Base-by-base conservation (phyloP, 2,888 invertebrate genomes). In the Phyllotreta striolata region DNA sequence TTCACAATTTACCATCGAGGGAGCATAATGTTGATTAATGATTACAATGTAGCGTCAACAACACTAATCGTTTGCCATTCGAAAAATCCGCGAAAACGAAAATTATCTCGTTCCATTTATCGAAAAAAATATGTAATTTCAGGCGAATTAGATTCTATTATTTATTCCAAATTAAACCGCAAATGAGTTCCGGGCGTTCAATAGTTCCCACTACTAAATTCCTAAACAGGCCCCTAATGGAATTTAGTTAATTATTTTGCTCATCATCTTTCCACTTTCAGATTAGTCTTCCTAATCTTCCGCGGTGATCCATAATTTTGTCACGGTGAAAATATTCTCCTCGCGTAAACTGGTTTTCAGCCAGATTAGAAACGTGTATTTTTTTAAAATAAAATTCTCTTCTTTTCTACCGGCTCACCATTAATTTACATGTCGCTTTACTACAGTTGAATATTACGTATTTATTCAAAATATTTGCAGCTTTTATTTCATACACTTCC, bases 231-330 rank as follows among this genome's bases (percentile, higher is more conserved):
- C 12, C 35, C 41, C 40, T 55, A 55, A 55, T 43, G 43, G 47
- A 47, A 47, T 47, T 47, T 47, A 55, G 55, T 41, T 55, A 55
- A 55, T 55, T 55, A 55, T 43, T 55, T 55, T 43, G 40, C 44
- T 55, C 55, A 55, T 55, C 55, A 43, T 55, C 55, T 6, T 55
- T 55, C 55, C 55, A 55, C 55, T 41, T 24, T 43, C 35, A 43
- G 55, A 55, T 55, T 43, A 44, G 41, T n/a, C 55, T 55, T 8
- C 43, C 10, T 43, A 40, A 55, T 43, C 55, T 39, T 40, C 55
- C 14, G 14, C 12, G 55, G 40, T 43, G 10, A 35, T 44, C 34
- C 40, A 55, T 47, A 52, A 37, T 40, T 7, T 40, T 55, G 9
- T 14, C 43, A 41, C 7, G 24, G 7, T 55, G 34, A 44, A 47